Evolutionary conservation across 2,113 vertebrate genomes (phyloP).

Genomic region (Myxocyprinus asiaticus): DNA sequence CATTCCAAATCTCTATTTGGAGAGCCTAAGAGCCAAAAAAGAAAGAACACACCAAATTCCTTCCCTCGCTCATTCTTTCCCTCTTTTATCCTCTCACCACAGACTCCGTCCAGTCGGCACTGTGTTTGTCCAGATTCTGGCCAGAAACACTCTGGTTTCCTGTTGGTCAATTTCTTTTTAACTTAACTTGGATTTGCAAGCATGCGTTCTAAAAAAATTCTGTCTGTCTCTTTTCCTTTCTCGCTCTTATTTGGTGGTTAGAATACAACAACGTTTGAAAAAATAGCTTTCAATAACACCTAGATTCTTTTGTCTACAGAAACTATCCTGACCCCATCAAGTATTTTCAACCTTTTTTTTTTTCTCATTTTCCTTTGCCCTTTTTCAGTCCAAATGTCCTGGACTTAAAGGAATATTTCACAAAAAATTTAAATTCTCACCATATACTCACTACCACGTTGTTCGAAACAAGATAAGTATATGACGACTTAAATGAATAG

Average conservation of each 20-base stretch:
- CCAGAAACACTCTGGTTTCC: slow-evolving; percentile 67
- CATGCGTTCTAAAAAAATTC: slow-evolving; percentile 17
- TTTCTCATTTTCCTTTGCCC: too few species aligned
- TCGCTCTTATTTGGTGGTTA: slow-evolving; percentile 2
- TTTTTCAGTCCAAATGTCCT: too few species aligned
- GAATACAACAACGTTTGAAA: background rate
- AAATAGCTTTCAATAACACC: background rate
- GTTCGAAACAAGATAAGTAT: too few species aligned
- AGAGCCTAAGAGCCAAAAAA: background rate
- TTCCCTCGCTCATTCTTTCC: slow-evolving; percentile 13
- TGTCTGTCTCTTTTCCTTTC: slow-evolving; percentile 39
- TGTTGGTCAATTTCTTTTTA: slow-evolving; percentile 58
- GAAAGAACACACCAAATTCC: slow-evolving; percentile 42
- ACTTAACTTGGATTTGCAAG: background rate
- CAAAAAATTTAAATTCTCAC: too few species aligned
- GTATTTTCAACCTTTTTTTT: too few species aligned
- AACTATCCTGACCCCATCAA: too few species aligned
- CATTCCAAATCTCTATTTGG: slow-evolving; percentile 8
- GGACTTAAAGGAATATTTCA: too few species aligned
- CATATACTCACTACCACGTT: too few species aligned
- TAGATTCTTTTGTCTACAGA: too few species aligned
- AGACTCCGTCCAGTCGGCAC: slow-evolving; percentile 75
- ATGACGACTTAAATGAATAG: too few species aligned
- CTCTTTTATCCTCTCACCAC: slow-evolving; percentile 69
- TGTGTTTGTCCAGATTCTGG: slow-evolving; percentile 66